Base-by-base conservation (phyloP, 2,888 invertebrate species). In the Venustoraphidia nigricollis region DNA sequence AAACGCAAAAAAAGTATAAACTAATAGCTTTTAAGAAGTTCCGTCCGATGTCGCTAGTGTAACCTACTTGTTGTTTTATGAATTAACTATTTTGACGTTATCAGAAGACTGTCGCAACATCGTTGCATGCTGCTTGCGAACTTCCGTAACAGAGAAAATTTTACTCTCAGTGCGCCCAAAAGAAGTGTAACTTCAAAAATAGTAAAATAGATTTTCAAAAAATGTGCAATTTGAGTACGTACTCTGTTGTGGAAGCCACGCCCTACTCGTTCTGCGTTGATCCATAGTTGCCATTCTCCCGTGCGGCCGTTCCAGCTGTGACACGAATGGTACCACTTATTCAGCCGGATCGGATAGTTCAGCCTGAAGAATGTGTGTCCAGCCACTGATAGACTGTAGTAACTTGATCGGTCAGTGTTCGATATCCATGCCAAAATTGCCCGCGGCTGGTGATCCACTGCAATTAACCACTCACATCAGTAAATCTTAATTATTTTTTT, bases 251-350 rank as follows among this genome's bases (percentile, higher is more conserved):
- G 83, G 65, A 86, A 89, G 51, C 89, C 89, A 60, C 89, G 76
- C 54, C 88, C 88, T 45, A 89, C 86, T 54, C 89, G 73, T 65
- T 89, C 89, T 14, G 81, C 81, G 63, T 87, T 86, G 52, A 89
- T 79, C 88, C 89, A 89, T 56, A 88, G 77, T 67, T 89, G 89
- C 89, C 89, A 89, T 67, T 89, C 89, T 44, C 89, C 89, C 8
- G 88, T 87, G 62, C 81, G 83, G 13, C 88, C 88, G 63, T 88
- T 89, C 89, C 89, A 89, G 47, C 88, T 88, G 58, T 85, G 83
- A 60, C 89, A 89, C 45, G 83, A 81, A 65, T 89, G 89, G 70
- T 88, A 88, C 88, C 88, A 89, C 63, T 75, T 74, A 62, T 79
- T 77, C 60, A 79, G 68, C 55, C 77, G 71, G 53, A 81, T 61